A percentile compares a stretch with the other conserved stretches of the same genome.
phyloP scores from a whole-genome alignment of 2,888 invertebrate species.

The Amaurobius ferox region DNA sequence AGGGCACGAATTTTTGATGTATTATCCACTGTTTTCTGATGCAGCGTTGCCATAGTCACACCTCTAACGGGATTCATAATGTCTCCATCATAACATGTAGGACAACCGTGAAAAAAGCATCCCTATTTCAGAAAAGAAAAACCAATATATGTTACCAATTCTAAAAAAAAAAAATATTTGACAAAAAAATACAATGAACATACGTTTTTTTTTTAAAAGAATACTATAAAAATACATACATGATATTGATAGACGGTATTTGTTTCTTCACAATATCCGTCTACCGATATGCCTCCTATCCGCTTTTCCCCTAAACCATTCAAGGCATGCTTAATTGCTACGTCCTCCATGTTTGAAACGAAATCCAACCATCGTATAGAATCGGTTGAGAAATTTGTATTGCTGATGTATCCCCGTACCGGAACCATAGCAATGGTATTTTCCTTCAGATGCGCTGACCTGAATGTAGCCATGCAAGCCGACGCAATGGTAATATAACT shows the following conservation, averaged over 20 bases:
- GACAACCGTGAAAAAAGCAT: not conserved
- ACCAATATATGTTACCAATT: too few species aligned
- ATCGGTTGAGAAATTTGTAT: not conserved
- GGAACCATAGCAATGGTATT: too few species aligned
- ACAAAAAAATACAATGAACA: not conserved
- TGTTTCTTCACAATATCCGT: slow-evolving; percentile 10
- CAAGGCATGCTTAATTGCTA: not conserved
- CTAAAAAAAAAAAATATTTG: too few species aligned
- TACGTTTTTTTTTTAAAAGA: too few species aligned
- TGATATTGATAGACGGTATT: slow-evolving; percentile 27
- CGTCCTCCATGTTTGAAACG: not conserved
- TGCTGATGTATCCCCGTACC: too few species aligned
- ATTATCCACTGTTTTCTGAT: too few species aligned
- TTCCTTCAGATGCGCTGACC: not conserved
- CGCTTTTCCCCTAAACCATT: not conserved
- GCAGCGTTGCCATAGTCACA: not conserved
- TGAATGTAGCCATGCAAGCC: slow-evolving; percentile 4
- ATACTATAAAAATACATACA: not conserved
- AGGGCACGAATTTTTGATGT: not conserved
- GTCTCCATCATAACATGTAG: not conserved
- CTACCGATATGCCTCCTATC: not conserved
- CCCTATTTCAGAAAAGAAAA: not conserved
- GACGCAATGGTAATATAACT: slow-evolving; percentile 33
- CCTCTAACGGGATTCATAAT: not conserved
- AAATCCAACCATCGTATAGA: slow-evolving; percentile 28